Percentiles rank a stretch among this genome's conserved stretches.
Conservation (phyloP, 2,888 invertebrate genomes). For the Amphimallon solstitiale region DNA sequence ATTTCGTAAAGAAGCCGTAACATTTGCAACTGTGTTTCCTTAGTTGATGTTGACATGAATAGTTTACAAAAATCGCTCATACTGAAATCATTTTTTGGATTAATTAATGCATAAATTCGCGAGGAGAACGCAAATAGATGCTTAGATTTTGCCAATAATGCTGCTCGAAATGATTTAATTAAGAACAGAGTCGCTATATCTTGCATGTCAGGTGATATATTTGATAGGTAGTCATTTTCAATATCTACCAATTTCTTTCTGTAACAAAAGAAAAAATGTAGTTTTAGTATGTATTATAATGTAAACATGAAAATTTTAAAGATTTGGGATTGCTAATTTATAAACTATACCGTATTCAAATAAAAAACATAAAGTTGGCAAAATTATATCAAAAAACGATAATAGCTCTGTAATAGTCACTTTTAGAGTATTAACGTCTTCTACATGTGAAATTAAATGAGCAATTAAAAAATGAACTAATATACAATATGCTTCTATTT, state of each 20-base stretch:
- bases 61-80: conserved; percentile 43
- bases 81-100: conserved; percentile 40
- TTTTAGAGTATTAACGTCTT: too few species aligned
- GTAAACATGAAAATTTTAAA: not conserved
- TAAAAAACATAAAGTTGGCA: too few species aligned
- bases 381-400: too few species aligned
- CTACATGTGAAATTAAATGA: too few species aligned
- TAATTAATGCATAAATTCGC: conserved; percentile 44
- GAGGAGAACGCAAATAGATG: conserved; percentile 50
- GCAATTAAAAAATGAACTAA: too few species aligned
- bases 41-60: conserved; percentile 43
- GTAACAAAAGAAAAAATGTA: conserved; percentile 11
- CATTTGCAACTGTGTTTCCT: conserved; percentile 44
- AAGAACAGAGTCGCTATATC: conserved; percentile 37
- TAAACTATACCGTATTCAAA: too few species aligned
- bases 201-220: conserved; percentile 3
- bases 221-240: conserved; percentile 40
- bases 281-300: not conserved
- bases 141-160: conserved; percentile 43
- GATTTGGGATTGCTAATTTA: not conserved
- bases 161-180: conserved; percentile 41
- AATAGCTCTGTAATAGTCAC: too few species aligned
- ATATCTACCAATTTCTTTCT: conserved; percentile 38
- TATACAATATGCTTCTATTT: too few species aligned
- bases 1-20: conserved; percentile 47